phyloP scores from a whole-genome alignment of 2,888 invertebrate species.

The Petrolisthes cinctipes region DNA sequence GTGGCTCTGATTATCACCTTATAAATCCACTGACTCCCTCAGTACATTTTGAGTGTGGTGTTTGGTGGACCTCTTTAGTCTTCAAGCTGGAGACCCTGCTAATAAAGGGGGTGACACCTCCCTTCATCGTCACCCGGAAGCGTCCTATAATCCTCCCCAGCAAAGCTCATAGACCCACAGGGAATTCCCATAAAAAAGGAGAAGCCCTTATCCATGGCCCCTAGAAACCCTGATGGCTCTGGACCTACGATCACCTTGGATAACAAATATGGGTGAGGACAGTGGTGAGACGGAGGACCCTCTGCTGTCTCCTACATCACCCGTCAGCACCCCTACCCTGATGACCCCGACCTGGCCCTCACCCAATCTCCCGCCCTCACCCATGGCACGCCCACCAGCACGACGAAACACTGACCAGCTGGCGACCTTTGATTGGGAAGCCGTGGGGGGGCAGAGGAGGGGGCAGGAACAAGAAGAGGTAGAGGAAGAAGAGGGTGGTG shows the following conservation, averaged over 20 bases:
- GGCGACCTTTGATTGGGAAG: neutral
- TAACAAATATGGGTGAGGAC: neutral
- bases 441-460: neutral
- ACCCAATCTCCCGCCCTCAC: conserved; percentile 22
- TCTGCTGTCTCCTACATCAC: neutral
- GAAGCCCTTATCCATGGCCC: conserved; percentile 19
- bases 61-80: neutral
- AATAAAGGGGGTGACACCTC: conserved; percentile 36
- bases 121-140: conserved; percentile 34
- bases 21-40: no score
- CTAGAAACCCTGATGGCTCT: conserved; percentile 28
- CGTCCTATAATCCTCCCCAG: neutral
- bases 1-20: no score
- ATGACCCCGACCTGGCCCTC: conserved; percentile 21
- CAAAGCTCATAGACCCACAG: conserved; percentile 19
- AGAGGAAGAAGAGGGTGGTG: neutral
- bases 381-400: conserved; percentile 24
- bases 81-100: conserved; percentile 41
- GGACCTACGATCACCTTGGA: conserved; percentile 5
- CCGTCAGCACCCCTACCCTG: neutral
- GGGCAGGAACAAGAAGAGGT: neutral
- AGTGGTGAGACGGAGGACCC: neutral
- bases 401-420: neutral
- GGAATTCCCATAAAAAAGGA: neutral
- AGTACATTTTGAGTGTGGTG: neutral